Percentiles rank a stretch among this genome's conserved stretches.
phyloP scores from a whole-genome alignment of 2,113 vertebrate genomes.

The Cavia porcellus region DNA sequence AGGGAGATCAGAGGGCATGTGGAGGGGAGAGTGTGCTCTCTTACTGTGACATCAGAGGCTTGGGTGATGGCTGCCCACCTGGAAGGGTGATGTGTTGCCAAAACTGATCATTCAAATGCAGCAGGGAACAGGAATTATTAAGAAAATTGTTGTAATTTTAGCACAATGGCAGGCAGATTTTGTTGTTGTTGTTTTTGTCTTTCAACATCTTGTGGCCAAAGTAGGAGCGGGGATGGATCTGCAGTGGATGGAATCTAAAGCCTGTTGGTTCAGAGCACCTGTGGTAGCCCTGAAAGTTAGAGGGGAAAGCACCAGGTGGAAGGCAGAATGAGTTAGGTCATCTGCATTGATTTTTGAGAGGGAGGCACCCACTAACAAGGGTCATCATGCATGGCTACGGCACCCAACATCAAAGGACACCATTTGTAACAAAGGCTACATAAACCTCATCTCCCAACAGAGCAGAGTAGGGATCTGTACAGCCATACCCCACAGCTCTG shows the following conservation, averaged over 20 bases:
- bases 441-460: background rate
- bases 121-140: background rate
- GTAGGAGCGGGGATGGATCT: background rate
- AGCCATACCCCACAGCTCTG: background rate
- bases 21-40: background rate
- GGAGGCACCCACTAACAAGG: background rate
- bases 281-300: background rate
- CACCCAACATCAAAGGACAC: background rate
- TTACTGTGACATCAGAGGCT: background rate
- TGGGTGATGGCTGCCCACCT: fast-evolving
- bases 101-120: background rate
- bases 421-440: background rate
- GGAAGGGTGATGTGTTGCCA: background rate
- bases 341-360: background rate
- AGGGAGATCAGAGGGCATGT: background rate
- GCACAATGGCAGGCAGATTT: background rate
- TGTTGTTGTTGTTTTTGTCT: background rate
- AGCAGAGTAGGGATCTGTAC: background rate
- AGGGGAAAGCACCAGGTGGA: background rate
- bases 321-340: background rate
- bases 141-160: background rate
- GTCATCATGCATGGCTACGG: background rate
- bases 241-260: background rate
- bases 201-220: background rate
- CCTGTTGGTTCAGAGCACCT: background rate